phyloP scores from a whole-genome alignment of 53 echinoderm and acorn worm genomes.

The Echinarachnius parma region DNA sequence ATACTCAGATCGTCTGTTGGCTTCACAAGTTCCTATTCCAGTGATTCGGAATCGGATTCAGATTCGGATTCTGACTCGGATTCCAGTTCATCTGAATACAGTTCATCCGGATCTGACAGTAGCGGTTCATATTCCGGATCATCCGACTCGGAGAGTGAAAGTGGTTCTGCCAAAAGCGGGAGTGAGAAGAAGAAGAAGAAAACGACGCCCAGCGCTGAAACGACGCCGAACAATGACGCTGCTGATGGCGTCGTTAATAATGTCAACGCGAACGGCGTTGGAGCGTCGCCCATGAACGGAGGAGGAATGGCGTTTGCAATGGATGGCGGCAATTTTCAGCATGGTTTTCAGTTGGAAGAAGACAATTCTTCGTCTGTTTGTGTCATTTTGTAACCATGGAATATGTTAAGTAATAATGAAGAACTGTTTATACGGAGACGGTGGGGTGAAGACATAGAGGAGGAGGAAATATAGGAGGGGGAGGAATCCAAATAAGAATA shows the following conservation, averaged over 20 bases:
- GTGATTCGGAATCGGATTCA: conserved; percentile 25
- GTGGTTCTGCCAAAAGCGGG: background rate
- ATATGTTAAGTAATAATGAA: background rate
- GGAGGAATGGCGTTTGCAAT: conserved; percentile 17
- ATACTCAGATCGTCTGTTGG: conserved; percentile 30
- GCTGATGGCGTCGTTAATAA: background rate
- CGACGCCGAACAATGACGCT: background rate
- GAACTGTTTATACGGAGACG: background rate
- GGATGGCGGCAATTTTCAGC: background rate
- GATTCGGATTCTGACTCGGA: conserved; percentile 15
- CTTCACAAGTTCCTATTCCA: conserved; percentile 6
- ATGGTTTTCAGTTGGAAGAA: background rate
- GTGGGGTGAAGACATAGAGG: too few relatives aligned
- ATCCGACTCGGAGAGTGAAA: conserved; percentile 11
- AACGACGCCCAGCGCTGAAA: background rate
- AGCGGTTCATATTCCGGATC: conserved; percentile 1
- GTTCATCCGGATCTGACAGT: background rate
- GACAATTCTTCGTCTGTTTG: conserved; percentile 7
- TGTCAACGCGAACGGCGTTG: background rate
- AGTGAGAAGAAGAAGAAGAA: background rate
- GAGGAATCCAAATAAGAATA: too few relatives aligned
- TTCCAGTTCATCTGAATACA: conserved; percentile 17
- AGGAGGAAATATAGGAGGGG: too few relatives aligned
- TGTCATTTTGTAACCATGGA: conserved; percentile 2
- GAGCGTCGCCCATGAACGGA: conserved; percentile 13